phyloP scores from a whole-genome alignment of 2,797 vertebrate genomes.

The Cyclura pinguis region DNA sequence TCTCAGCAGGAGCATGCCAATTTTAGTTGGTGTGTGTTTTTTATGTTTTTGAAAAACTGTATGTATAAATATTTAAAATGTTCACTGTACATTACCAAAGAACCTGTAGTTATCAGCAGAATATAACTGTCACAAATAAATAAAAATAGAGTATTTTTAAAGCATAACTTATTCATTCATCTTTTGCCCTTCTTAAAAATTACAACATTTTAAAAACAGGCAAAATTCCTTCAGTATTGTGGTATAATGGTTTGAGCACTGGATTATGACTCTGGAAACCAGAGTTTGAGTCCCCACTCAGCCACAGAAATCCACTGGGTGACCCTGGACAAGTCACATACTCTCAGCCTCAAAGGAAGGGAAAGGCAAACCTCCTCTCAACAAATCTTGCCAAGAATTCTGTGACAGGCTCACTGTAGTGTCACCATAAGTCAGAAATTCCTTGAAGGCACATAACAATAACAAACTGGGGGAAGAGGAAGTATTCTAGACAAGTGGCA shows the following conservation, averaged over 20 bases:
- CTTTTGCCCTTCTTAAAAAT: neutral
- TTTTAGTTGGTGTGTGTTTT: neutral
- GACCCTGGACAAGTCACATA: too few relatives aligned
- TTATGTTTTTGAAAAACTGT: neutral
- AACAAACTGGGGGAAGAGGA: too few relatives aligned
- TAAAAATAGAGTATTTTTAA: neutral
- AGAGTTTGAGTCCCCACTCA: too few relatives aligned
- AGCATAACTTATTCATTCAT: neutral
- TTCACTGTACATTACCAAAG: neutral
- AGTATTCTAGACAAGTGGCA: neutral
- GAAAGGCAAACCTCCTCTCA: too few relatives aligned
- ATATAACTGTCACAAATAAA: neutral
- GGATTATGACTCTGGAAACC: too few relatives aligned
- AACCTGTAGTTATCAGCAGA: neutral
- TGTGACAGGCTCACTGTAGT: too few relatives aligned
- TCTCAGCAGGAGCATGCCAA: neutral
- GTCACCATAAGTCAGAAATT: too few relatives aligned
- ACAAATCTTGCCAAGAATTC: too few relatives aligned
- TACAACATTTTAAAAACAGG: neutral
- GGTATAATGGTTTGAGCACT: too few relatives aligned
- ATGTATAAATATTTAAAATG: neutral
- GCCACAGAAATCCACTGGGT: too few relatives aligned
- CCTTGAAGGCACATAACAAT: too few relatives aligned
- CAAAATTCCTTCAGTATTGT: neutral
- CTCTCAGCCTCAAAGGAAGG: too few relatives aligned